Evolutionary conservation across 2,113 vertebrate genomes (phyloP).

Genomic region (Ceyx margarethae): DNA sequence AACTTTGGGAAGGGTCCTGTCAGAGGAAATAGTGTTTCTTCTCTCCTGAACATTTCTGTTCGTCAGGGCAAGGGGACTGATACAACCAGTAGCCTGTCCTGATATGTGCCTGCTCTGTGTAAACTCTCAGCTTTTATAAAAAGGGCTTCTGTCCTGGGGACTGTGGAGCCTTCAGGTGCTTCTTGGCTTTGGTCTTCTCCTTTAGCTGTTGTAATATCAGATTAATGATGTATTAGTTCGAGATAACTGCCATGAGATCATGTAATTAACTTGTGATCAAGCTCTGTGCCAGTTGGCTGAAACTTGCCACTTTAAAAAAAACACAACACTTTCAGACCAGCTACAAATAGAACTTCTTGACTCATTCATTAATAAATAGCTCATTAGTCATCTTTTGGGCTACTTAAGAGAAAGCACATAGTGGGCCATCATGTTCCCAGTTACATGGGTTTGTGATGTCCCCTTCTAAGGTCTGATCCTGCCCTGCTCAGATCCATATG

Average conservation of each 20-base stretch:
- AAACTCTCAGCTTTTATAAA: slow-evolving; percentile 20
- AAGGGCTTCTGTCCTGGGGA: background rate
- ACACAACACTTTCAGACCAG: background rate
- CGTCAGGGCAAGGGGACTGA: background rate
- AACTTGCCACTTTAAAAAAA: background rate
- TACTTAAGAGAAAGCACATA: slow-evolving; percentile 5
- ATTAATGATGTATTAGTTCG: slow-evolving; percentile 39
- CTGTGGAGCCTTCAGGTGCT: background rate
- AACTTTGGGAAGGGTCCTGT: background rate
- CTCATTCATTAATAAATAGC: slow-evolving; percentile 29
- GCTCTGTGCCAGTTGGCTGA: background rate
- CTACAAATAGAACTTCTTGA: slow-evolving; percentile 9
- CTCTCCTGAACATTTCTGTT: background rate
- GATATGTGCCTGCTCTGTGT: background rate
- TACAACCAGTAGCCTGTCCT: slow-evolving; percentile 2
- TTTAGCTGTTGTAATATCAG: slow-evolving; percentile 17
- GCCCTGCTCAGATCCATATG: background rate
- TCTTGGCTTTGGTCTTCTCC: slow-evolving; percentile 33
- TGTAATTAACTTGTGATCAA: slow-evolving; percentile 11
- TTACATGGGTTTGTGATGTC: background rate
- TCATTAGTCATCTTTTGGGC: slow-evolving; percentile 37
- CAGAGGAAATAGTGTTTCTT: background rate
- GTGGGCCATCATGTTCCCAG: background rate
- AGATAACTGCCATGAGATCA: slow-evolving; percentile 38
- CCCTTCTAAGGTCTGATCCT: background rate